Conservation (phyloP, 1,140 invertebrate genomes). For the Hycleus phaleratus region DNA sequence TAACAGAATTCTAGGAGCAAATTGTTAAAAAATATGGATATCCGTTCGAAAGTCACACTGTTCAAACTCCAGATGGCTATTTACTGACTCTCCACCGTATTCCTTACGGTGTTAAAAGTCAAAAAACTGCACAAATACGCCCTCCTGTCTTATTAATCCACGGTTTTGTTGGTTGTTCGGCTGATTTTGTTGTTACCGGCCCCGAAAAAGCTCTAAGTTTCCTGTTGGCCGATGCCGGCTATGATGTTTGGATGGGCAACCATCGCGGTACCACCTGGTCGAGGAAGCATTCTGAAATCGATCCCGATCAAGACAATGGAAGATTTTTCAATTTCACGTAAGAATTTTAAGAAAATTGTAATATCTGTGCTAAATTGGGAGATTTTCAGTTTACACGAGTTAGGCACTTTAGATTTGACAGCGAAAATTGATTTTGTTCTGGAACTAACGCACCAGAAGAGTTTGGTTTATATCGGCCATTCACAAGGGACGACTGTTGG, state of each 20-base stretch:
- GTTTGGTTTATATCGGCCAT: constrained; percentile 50
- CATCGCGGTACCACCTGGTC: constrained; percentile 35
- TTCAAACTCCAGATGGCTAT: constrained; percentile 62
- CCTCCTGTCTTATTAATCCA: constrained; percentile 49
- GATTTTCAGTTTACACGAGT: constrained; percentile 51
- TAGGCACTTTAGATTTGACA: constrained; percentile 55
- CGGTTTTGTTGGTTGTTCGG: constrained; percentile 55
- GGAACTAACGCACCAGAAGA: constrained; percentile 39
- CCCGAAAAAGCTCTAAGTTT: constrained; percentile 43
- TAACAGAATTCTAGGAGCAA: not conserved
- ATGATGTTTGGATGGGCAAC: constrained; percentile 62
- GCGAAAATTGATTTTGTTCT: constrained; percentile 53
- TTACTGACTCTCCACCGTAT: constrained; percentile 59
- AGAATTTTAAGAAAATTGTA: too few relatives aligned
- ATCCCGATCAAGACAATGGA: not conserved
- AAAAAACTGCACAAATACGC: constrained; percentile 32
- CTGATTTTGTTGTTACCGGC: constrained; percentile 28
- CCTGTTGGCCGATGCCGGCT: constrained; percentile 53
- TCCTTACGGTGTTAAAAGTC: constrained; percentile 36
- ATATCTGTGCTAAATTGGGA: constrained; percentile 43
- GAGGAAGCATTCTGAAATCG: constrained; percentile 3
- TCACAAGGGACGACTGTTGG: constrained; percentile 51
- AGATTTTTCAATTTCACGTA: constrained; percentile 4
- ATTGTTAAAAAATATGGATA: constrained; percentile 50
- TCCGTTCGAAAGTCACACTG: constrained; percentile 52